Percentiles rank a stretch among this genome's conserved stretches.
These are phyloP conservation scores for Drosophila seguyi DNA, from an alignment of 1,140 invertebrate genomes.

Conservation along the genomic window DNA sequence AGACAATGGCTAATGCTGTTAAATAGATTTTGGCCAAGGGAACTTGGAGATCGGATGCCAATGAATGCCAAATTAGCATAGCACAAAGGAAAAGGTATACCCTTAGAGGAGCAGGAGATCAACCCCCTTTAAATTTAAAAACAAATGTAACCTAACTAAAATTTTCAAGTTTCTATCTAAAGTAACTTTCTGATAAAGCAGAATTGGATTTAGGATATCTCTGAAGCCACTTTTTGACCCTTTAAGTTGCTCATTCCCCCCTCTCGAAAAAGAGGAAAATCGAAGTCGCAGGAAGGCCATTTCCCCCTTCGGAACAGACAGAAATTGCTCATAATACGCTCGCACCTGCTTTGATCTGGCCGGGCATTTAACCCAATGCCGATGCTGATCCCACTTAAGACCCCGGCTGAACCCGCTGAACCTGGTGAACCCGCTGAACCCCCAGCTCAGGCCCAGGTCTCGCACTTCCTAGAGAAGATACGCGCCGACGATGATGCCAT, in stretches of 20 bases:
- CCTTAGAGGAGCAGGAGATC: not conserved
- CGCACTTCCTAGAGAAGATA: constrained; percentile 31
- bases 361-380: constrained; percentile 49
- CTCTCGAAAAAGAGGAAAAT: not conserved
- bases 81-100: constrained; percentile 18
- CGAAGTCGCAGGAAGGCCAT: not conserved
- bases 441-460: constrained; percentile 20
- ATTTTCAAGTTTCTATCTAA: not conserved
- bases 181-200: too few relatives aligned
- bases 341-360: constrained; percentile 65
- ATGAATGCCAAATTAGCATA: constrained; percentile 44
- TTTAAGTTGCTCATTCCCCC: not conserved
- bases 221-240: not conserved
- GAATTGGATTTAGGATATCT: too few relatives aligned
- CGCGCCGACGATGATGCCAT: constrained; percentile 72
- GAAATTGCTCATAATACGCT: constrained; percentile 51
- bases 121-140: not conserved
- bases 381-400: constrained; percentile 65
- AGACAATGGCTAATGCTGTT: constrained; percentile 60
- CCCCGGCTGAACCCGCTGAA: constrained; percentile 43
- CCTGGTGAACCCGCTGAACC: constrained; percentile 25
- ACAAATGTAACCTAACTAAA: not conserved
- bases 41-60: not conserved
- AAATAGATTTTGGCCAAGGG: constrained; percentile 32
- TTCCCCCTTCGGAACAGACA: constrained; percentile 1